Conservation (phyloP, 2,888 invertebrate genomes). For the Nomada lathburiana region DNA sequence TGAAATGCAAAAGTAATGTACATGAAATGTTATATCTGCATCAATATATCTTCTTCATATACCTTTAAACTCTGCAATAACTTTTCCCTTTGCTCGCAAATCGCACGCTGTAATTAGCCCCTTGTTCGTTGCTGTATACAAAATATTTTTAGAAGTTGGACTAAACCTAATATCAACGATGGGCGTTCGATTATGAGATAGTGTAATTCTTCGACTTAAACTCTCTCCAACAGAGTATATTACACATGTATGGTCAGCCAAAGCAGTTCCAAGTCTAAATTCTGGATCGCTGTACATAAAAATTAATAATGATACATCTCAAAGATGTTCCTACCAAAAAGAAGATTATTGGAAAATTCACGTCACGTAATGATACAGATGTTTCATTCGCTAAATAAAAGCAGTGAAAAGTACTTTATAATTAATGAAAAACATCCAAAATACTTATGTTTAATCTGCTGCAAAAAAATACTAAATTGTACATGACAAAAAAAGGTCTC, state of each 20-base stretch:
- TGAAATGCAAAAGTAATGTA: constrained; percentile 68
- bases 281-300: constrained; percentile 75
- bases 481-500: background rate
- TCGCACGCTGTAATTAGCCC: constrained; percentile 88
- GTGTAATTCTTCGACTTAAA: constrained; percentile 80
- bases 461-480: background rate
- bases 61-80: constrained; percentile 84
- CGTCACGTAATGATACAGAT: constrained; percentile 8
- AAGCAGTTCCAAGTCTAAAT: constrained; percentile 85
- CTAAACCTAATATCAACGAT: constrained; percentile 87
- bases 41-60: constrained; percentile 32
- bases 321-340: background rate
- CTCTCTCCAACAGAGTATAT: constrained; percentile 85
- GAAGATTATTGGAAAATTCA: constrained; percentile 1
- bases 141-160: constrained; percentile 86
- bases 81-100: constrained; percentile 85
- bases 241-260: constrained; percentile 85
- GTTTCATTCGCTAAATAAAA: too few relatives aligned
- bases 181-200: constrained; percentile 85
- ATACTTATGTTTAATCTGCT: background rate
- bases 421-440: too few relatives aligned
- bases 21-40: constrained; percentile 75
- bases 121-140: constrained; percentile 87
- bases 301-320: constrained; percentile 16
- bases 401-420: too few relatives aligned